These are phyloP conservation scores for Characodon lateralis DNA, from an alignment of 2,797 vertebrate genomes.

Conservation along the genomic window DNA sequence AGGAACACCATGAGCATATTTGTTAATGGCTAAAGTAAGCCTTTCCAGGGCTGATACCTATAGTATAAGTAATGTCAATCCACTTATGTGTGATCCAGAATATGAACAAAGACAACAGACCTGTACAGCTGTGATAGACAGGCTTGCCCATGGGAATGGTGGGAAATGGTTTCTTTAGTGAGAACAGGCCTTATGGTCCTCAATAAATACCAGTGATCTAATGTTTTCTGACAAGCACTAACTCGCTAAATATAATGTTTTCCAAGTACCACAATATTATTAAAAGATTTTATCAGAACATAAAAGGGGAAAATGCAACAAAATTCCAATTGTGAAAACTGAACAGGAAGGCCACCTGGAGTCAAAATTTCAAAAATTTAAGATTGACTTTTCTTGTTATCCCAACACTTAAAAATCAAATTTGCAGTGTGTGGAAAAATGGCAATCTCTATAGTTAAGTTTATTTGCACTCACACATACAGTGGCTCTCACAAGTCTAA, in stretches of 20 bases:
- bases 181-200: not conserved
- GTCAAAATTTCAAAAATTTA: not conserved
- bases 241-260: not conserved
- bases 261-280: not conserved
- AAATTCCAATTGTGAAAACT: not conserved
- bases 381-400: not conserved
- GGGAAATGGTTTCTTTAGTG: slow-evolving; percentile 17
- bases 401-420: too few species aligned
- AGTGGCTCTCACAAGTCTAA: too few species aligned
- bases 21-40: slow-evolving; percentile 64
- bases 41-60: slow-evolving; percentile 53
- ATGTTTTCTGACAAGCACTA: not conserved
- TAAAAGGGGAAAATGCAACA: too few species aligned
- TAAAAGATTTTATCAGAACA: not conserved
- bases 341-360: not conserved
- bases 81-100: slow-evolving; percentile 56
- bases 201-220: not conserved
- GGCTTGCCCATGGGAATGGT: slow-evolving; percentile 56
- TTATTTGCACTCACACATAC: too few species aligned
- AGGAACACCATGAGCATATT: slow-evolving; percentile 28
- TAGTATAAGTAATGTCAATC: slow-evolving; percentile 40
- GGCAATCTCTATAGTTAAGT: too few species aligned
- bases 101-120: slow-evolving; percentile 52
- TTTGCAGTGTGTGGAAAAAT: too few species aligned
- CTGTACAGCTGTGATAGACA: slow-evolving; percentile 56